Conservation (phyloP, 2,797 vertebrate species). For the Clarias laeviceps region DNA sequence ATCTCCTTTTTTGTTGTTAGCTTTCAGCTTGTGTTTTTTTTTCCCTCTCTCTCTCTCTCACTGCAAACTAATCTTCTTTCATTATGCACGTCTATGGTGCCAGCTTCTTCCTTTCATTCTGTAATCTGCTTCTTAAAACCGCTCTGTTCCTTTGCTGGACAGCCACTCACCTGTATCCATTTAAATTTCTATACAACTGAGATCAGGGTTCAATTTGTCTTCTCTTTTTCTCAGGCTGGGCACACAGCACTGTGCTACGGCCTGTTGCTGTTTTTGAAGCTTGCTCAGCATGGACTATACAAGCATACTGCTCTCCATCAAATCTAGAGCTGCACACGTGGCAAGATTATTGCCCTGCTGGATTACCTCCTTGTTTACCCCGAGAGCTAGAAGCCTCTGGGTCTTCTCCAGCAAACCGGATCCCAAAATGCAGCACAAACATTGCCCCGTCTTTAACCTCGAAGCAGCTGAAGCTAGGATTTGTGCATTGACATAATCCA, state of each 20-base stretch:
- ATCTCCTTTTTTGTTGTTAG: neutral
- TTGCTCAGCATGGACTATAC: slow-evolving; percentile 41
- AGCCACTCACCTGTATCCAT: slow-evolving; percentile 37
- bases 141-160: neutral
- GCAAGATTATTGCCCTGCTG: slow-evolving; percentile 51
- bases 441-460: slow-evolving; percentile 5
- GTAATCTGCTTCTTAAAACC: neutral
- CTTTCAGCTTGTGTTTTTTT: neutral
- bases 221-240: slow-evolving; percentile 42
- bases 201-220: slow-evolving; percentile 42
- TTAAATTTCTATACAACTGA: slow-evolving; percentile 37
- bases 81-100: neutral
- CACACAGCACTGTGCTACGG: slow-evolving; percentile 32
- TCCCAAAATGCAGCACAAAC: slow-evolving; percentile 39
- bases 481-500: slow-evolving; percentile 36
- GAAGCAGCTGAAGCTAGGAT: slow-evolving; percentile 47
- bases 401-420: slow-evolving; percentile 42
- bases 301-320: slow-evolving; percentile 46
- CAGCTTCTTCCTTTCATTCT: neutral
- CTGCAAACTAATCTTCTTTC: neutral
- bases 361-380: slow-evolving; percentile 47
- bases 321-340: slow-evolving; percentile 46
- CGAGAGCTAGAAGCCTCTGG: slow-evolving; percentile 46
- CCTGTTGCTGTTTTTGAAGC: slow-evolving; percentile 35
- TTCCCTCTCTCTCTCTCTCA: slow-evolving; percentile 3